Evolutionary conservation across 2,797 vertebrate genomes (phyloP), one percentile per base, ranked within the genome.

Genomic region (Crenuchus spilurus): DNA sequence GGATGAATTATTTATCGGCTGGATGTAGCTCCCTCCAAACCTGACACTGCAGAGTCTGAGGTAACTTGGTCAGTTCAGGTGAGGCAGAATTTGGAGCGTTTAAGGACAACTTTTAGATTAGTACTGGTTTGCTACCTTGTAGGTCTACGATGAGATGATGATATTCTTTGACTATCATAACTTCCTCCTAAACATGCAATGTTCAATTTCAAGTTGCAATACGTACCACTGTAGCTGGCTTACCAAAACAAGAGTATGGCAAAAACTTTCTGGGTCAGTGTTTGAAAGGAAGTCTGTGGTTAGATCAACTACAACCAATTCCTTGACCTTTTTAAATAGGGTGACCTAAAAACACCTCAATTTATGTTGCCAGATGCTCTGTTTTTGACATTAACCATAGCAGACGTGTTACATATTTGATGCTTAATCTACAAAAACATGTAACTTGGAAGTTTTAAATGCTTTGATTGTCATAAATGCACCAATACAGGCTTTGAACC

Each of bases 1-100:
- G 78, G 77, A 81, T 92, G 84, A 91, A 92, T 92, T 87, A 91
- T 92, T 92, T 70, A 92, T 81, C 78, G 85, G 11, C 30, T 55
- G 37, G 66, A 78, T 76, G 55, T 76, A 61, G 81, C 79, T 82
- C 75, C 82, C 78, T 84, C 51, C 77, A 74, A 89, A 83, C 86
- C 83, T 83, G 85, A 88, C 79, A 75, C 61, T 3, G 75, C 69
- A 71, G 39, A 57, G 66, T 64, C 37, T 26, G 69, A 83, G 77
- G 70, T 73, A 39, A 70, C 61, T 67, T 63, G 39, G 22, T 79
- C 28, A 71, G 49, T 71, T 39, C 62, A 67, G 70, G 42, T 72
- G n/a, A 28, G 0, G 1, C 22, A 54, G 4, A 30, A 30, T n/a
- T 30, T 9, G 26, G 7, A 16, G 14, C 2, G 16, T 65, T 55